phyloP scores from a whole-genome alignment of 2,113 vertebrate genomes.

The Mobula hypostoma region DNA sequence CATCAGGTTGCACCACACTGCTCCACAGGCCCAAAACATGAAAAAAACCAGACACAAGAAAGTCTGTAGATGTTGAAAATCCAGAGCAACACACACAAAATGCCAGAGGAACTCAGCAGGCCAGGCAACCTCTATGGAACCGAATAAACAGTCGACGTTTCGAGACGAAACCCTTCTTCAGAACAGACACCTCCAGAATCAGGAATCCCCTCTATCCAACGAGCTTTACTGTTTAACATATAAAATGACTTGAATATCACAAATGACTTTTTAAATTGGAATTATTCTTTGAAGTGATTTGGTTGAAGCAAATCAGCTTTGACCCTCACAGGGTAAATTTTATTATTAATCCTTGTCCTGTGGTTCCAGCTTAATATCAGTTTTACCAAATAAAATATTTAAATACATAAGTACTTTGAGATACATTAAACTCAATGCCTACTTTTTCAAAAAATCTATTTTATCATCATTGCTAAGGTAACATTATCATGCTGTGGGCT shows the following conservation, averaged over 20 bases:
- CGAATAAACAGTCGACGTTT: no score
- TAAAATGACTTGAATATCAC: background rate
- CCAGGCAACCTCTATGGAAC: no score
- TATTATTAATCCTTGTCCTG: background rate
- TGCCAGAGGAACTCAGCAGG: no score
- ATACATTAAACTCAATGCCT: background rate
- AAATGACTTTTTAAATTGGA: background rate
- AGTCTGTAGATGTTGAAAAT: no score
- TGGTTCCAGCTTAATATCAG: background rate
- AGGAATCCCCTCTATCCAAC: background rate
- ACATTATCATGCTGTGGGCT: background rate
- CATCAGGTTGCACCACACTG: background rate
- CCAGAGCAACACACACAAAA: no score
- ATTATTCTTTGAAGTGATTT: background rate
- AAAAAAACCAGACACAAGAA: background rate
- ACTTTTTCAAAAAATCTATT: background rate
- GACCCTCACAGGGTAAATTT: background rate
- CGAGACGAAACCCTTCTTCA: no score
- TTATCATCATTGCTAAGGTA: background rate
- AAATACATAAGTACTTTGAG: background rate
- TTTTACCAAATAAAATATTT: conserved; percentile 10
- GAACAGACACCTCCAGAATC: background rate
- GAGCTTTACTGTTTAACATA: background rate
- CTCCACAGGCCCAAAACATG: background rate
- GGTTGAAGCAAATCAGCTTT: background rate